Base-by-base conservation (phyloP, 2,888 invertebrate species). In the Drymonia ruficornis region DNA sequence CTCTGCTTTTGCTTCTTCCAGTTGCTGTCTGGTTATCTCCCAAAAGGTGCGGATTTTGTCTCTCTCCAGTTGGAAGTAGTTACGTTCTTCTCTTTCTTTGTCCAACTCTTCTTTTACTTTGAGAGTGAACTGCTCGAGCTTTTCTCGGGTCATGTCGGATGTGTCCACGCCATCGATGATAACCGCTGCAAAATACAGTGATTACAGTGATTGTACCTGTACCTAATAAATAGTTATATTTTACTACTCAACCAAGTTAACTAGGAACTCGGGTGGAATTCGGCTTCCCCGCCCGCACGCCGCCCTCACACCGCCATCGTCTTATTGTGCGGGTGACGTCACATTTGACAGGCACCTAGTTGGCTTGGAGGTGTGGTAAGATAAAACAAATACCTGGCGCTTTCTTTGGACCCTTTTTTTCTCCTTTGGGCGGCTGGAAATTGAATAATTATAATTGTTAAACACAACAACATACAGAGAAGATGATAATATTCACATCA, bases 41-140 rank as follows among this genome's bases (percentile, higher is more conserved):
- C 99, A 99, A 83, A 98, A 98, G 4, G 97, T 97, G 67, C 98
- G 94, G 15, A 99, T 94, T 89, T 98, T 98, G 83, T 99, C 99
- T 68, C 99, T 94, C 90, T 99, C 99, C 73, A 99, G 86, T 87
- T 99, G 99, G 76, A 98, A 99, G 83, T 96, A 99, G 86, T 99
- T 99, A 52, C 99, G 92, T 85, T 99, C 99, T 85, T 99, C 99
- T 73, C 99, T 93, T 86, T 99, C 99, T 55, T 97, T 95, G 79
- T 99, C 98, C 81, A 98, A 94, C 91, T 99, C 98, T 79, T 97
- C 97, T 81, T 97, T 96, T 18, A 98, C 95, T 72, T 96, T 95
- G 48, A 96, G 93, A 13, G 97, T 96, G 81, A 98, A 98, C 60
- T 96, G 96, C 87, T 98, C 98, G 55, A 99, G 93, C 91, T 99